Percentiles rank a stretch among this genome's conserved stretches.
These are phyloP conservation scores for Dipodomys merriami DNA, from an alignment of 2,113 vertebrate genomes.

Conservation along the genomic window DNA sequence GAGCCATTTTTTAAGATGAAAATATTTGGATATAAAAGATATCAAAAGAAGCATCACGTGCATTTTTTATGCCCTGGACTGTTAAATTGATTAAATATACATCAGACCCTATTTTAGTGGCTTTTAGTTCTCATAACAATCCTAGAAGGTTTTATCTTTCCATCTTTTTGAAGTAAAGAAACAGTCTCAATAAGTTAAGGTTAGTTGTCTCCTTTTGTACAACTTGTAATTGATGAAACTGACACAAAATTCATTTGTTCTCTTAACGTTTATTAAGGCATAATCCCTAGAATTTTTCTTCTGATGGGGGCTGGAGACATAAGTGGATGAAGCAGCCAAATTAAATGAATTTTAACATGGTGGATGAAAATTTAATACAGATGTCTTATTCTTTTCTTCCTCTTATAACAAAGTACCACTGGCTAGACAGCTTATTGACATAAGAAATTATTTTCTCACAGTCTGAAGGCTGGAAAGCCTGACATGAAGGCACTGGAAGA, in stretches of 20 bases:
- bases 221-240: neutral
- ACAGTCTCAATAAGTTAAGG: neutral
- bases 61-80: neutral
- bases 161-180: neutral
- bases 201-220: conserved; percentile 28
- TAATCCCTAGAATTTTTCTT: neutral
- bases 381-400: neutral
- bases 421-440: neutral
- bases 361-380: neutral
- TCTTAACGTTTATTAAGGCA: neutral
- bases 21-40: neutral
- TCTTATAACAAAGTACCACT: neutral
- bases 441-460: neutral
- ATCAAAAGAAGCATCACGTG: neutral
- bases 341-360: neutral
- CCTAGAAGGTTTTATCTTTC: neutral
- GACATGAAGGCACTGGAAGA: neutral
- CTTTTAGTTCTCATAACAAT: conserved; percentile 31
- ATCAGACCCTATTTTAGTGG: neutral
- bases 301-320: neutral
- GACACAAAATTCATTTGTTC: neutral
- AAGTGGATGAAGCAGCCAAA: neutral
- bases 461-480: neutral
- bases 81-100: neutral
- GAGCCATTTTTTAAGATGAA: conserved; percentile 23